phyloP scores from a whole-genome alignment of 2,113 vertebrate species.

The Cervus canadensis region DNA sequence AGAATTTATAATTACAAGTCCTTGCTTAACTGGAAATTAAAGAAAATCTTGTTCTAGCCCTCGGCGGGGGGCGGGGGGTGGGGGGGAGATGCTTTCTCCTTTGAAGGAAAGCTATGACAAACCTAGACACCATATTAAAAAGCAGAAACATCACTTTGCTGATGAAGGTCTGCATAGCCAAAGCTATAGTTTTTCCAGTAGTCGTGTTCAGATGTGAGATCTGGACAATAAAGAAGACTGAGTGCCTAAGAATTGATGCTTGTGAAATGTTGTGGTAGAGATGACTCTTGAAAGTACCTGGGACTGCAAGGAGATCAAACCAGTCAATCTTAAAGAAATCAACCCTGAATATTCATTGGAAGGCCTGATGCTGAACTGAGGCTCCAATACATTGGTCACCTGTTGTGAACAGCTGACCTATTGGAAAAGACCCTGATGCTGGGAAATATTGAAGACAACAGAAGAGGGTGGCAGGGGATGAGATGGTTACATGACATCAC shows the following conservation, averaged over 20 bases:
- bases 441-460: not conserved
- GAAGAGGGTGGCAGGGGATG: not conserved
- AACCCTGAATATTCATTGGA: not conserved
- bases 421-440: not conserved
- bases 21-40: not conserved
- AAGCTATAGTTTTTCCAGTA: not conserved
- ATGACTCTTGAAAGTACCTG: not conserved
- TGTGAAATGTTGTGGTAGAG: not conserved
- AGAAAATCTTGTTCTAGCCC: not conserved
- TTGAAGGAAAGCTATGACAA: not conserved
- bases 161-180: not conserved
- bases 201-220: not conserved
- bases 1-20: not conserved
- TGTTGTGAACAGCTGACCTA: not conserved
- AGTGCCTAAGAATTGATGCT: not conserved
- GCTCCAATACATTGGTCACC: not conserved
- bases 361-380: not conserved
- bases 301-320: not conserved
- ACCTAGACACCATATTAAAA: not conserved
- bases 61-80: fast-evolving
- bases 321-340: not conserved
- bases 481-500: not conserved
- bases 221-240: not conserved
- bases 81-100: not conserved
- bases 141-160: not conserved